Percentiles rank a stretch among this genome's conserved stretches.
phyloP scores from a whole-genome alignment of 2,113 vertebrate genomes.

The Sphyrna mokarran region DNA sequence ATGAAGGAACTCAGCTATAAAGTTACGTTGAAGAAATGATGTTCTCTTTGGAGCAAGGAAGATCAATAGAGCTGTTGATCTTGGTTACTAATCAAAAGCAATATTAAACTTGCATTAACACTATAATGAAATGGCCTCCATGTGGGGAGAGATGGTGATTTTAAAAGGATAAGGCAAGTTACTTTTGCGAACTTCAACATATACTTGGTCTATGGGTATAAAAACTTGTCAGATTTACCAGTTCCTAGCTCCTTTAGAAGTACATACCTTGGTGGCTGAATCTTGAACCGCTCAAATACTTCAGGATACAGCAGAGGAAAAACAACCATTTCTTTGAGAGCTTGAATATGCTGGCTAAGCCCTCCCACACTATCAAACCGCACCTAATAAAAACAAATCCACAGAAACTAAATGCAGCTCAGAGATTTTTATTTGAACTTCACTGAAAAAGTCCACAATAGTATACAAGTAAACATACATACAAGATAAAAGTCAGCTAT shows the following conservation, averaged over 20 bases:
- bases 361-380: slow-evolving; percentile 91
- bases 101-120: too few relatives aligned
- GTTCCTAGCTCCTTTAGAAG: not conserved
- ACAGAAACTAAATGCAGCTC: not conserved
- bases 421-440: not conserved
- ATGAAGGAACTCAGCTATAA: too few relatives aligned
- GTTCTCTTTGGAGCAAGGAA: too few relatives aligned
- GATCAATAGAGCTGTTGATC: too few relatives aligned
- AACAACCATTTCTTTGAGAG: slow-evolving; percentile 97
- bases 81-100: too few relatives aligned
- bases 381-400: slow-evolving; percentile 60
- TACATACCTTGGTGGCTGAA: slow-evolving; percentile 90
- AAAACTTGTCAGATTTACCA: not conserved
- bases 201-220: not conserved
- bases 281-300: slow-evolving; percentile 97
- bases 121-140: not conserved
- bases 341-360: slow-evolving; percentile 86
- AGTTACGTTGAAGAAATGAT: too few relatives aligned
- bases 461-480: not conserved
- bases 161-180: not conserved
- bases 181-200: not conserved
- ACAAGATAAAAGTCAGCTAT: slow-evolving; percentile 3
- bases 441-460: not conserved
- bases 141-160: not conserved
- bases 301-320: slow-evolving; percentile 95